Conservation (phyloP, 2,888 invertebrate genomes). For the Ichneumoninae sp. region DNA sequence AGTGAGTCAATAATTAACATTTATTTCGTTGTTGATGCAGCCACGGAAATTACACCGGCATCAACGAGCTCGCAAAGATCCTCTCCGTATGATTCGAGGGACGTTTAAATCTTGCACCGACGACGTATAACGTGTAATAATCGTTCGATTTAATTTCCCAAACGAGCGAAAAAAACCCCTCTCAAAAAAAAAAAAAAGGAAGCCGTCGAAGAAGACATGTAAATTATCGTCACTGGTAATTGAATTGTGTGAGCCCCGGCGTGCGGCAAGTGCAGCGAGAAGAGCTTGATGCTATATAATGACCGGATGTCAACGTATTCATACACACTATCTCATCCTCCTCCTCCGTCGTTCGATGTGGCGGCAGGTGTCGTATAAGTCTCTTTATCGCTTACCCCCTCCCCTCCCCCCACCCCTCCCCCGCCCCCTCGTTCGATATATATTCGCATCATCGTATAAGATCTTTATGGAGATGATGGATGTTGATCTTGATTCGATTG, state of each 20-base stretch:
- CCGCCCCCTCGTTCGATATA: neutral
- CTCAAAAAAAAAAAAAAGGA: constrained; percentile 7
- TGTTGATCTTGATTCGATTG: constrained; percentile 77
- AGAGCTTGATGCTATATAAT: constrained; percentile 54
- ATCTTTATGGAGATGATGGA: constrained; percentile 63
- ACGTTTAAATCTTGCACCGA: constrained; percentile 11
- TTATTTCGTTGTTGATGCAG: too few species aligned
- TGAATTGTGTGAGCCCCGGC: constrained; percentile 60
- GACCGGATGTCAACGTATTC: constrained; percentile 66
- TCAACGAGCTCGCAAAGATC: neutral
- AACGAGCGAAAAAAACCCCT: neutral
- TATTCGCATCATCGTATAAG: constrained; percentile 49
- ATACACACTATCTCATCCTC: constrained; percentile 54
- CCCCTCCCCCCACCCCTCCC: neutral
- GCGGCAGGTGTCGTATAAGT: constrained; percentile 67
- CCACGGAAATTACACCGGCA: neutral
- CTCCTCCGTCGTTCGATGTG: constrained; percentile 37
- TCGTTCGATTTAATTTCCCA: constrained; percentile 51
- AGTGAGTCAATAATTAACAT: too few species aligned
- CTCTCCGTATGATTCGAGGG: constrained; percentile 34
- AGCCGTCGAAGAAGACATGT: constrained; percentile 50
- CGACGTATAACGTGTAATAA: constrained; percentile 42
- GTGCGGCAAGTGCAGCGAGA: neutral
- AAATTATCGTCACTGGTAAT: constrained; percentile 64
- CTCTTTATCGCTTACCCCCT: constrained; percentile 52